phyloP scores from a whole-genome alignment of 1,140 invertebrate genomes.

The Drosophila erecta region DNA sequence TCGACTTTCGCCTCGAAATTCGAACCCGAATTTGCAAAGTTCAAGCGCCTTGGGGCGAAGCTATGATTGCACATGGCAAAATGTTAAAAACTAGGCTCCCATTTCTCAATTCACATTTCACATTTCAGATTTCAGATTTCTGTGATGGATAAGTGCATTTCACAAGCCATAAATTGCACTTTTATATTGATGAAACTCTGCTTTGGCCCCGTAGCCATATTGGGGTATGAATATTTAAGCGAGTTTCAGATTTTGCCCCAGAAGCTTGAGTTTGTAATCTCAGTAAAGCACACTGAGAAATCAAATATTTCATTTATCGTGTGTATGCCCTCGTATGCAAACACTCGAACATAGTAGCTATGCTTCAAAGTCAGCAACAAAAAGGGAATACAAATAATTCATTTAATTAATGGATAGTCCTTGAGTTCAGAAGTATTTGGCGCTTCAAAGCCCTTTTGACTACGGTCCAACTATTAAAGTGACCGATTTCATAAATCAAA shows the following conservation, averaged over 20 bases:
- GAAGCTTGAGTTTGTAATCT: conserved; percentile 13
- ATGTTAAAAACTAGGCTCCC: conserved; percentile 15
- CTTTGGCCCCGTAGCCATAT: conserved; percentile 1
- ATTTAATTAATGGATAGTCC: too few relatives aligned
- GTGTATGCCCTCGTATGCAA: not conserved
- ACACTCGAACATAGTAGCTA: not conserved
- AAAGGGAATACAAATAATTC: too few relatives aligned
- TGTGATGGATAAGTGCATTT: conserved; percentile 33
- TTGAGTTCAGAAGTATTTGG: too few relatives aligned
- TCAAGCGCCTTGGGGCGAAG: conserved; percentile 17
- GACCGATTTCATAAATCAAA: too few relatives aligned
- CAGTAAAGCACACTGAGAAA: not conserved
- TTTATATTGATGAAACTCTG: conserved; percentile 46
- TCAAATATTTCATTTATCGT: not conserved
- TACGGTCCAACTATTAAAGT: too few relatives aligned
- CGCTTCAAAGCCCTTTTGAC: too few relatives aligned
- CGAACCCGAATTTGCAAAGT: conserved; percentile 14
- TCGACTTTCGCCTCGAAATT: conserved; percentile 39
- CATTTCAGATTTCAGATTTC: conserved; percentile 8
- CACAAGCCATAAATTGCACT: conserved; percentile 49
- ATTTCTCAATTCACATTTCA: conserved; percentile 20
- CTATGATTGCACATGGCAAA: conserved; percentile 16
- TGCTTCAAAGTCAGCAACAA: not conserved
- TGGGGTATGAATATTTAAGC: conserved; percentile 37
- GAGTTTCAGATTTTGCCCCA: conserved; percentile 7